Conservation (phyloP, 2,888 invertebrate species). For the Busseola fusca region DNA sequence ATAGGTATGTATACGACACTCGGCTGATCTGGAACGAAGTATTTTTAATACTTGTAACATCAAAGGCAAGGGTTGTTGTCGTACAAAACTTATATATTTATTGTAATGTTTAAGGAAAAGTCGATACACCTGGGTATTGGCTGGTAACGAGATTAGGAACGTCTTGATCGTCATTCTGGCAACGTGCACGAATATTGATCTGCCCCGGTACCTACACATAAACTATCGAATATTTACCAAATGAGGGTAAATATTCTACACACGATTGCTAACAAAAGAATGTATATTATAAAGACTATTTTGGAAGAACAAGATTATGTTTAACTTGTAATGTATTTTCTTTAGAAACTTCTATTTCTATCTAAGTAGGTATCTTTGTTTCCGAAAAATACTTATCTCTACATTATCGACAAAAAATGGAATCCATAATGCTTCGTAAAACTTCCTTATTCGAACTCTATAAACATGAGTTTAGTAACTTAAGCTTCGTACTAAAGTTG, state of each 20-base stretch:
- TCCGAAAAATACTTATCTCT: background rate
- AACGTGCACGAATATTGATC: constrained; percentile 62
- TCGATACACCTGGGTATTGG: constrained; percentile 29
- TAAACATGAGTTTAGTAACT: constrained; percentile 7
- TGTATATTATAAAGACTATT: constrained; percentile 15
- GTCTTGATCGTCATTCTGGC: constrained; percentile 53
- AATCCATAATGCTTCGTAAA: background rate
- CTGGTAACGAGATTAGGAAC: constrained; percentile 44
- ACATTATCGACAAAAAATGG: background rate
- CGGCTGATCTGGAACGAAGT: constrained; percentile 12
- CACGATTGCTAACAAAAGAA: constrained; percentile 55
- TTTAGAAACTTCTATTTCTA: background rate
- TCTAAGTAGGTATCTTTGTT: background rate
- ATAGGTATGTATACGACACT: background rate
- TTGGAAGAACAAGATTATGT: background rate
- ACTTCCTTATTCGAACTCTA: background rate
- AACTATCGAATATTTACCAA: constrained; percentile 61
- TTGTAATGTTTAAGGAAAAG: constrained; percentile 20
- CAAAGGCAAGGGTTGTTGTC: constrained; percentile 16
- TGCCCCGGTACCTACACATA: constrained; percentile 51
- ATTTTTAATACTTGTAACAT: constrained; percentile 13
- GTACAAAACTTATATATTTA: constrained; percentile 19
- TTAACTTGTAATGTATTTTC: background rate
- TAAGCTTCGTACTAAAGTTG: background rate
- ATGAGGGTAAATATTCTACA: constrained; percentile 61